phyloP scores from a whole-genome alignment of 2,113 vertebrate species.

The Lethenteron reissneri region DNA sequence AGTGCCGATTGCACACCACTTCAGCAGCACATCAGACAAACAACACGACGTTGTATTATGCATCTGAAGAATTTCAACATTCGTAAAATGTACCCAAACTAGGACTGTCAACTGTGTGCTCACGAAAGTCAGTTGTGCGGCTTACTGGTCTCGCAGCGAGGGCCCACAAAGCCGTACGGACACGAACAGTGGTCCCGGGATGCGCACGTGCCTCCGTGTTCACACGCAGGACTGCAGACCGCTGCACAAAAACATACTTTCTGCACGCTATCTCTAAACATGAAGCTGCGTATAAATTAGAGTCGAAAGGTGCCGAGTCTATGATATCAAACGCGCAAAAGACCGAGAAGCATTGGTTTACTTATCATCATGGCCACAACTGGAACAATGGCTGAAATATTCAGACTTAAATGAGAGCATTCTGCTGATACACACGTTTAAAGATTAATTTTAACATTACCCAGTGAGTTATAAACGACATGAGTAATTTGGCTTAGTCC shows the following conservation, averaged over 20 bases:
- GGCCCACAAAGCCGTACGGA: conserved; percentile 30
- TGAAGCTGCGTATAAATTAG: too few relatives aligned
- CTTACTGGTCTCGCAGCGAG: conserved; percentile 30
- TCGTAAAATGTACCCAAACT: not conserved
- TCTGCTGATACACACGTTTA: too few relatives aligned
- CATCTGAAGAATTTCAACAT: not conserved
- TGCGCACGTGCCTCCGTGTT: conserved; percentile 27
- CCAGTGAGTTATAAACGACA: too few relatives aligned
- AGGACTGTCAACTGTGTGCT: conserved; percentile 10
- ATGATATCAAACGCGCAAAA: too few relatives aligned
- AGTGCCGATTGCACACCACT: conserved; percentile 43
- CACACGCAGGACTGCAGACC: conserved; percentile 22
- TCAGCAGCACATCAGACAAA: conserved; percentile 9
- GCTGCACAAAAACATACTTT: conserved; percentile 15
- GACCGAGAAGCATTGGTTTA: too few relatives aligned
- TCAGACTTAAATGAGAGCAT: too few relatives aligned
- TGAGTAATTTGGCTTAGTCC: too few relatives aligned
- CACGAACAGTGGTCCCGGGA: conserved; percentile 29
- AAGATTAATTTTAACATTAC: too few relatives aligned
- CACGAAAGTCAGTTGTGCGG: conserved; percentile 12
- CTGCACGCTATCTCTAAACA: too few relatives aligned
- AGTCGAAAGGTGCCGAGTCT: too few relatives aligned
- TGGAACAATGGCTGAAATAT: too few relatives aligned
- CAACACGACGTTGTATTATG: not conserved
- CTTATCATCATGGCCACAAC: too few relatives aligned